These are phyloP conservation scores for Falco columbarius DNA, from an alignment of 2,797 vertebrate genomes.

Conservation along the genomic window DNA sequence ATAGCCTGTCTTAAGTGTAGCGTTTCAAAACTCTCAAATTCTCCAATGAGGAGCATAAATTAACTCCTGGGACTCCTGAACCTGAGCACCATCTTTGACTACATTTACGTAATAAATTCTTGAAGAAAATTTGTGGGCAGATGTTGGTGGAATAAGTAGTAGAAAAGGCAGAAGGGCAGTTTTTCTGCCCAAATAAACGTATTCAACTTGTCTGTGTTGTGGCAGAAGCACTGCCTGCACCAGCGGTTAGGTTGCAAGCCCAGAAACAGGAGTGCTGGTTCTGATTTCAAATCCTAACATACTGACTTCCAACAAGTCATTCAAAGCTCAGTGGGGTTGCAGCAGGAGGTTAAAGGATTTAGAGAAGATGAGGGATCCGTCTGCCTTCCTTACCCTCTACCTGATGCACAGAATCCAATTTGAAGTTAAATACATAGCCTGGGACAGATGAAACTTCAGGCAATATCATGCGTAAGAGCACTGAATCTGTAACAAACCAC, in stretches of 20 bases:
- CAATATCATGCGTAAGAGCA: neutral
- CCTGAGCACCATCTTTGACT: neutral
- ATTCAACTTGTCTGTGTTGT: neutral
- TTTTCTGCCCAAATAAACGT: neutral
- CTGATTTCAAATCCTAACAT: neutral
- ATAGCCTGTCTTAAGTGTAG: neutral
- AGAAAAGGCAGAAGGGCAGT: neutral
- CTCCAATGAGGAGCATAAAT: neutral
- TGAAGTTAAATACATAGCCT: neutral
- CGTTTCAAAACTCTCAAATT: neutral
- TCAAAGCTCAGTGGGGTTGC: neutral
- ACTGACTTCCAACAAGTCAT: neutral
- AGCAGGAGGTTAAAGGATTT: neutral
- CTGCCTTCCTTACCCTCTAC: neutral
- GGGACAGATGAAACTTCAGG: neutral
- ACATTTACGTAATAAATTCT: neutral
- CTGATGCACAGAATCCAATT: neutral
- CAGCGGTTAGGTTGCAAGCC: neutral
- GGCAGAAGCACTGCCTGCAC: neutral
- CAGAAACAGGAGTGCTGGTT: neutral
- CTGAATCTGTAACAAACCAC: neutral
- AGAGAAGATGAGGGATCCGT: neutral
- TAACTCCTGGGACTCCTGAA: neutral
- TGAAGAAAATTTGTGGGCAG: neutral
- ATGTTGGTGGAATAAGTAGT: neutral